Percentiles rank a stretch among this genome's conserved stretches.
Conservation (phyloP, 2,113 vertebrate species). For the Crotalus horridus region DNA sequence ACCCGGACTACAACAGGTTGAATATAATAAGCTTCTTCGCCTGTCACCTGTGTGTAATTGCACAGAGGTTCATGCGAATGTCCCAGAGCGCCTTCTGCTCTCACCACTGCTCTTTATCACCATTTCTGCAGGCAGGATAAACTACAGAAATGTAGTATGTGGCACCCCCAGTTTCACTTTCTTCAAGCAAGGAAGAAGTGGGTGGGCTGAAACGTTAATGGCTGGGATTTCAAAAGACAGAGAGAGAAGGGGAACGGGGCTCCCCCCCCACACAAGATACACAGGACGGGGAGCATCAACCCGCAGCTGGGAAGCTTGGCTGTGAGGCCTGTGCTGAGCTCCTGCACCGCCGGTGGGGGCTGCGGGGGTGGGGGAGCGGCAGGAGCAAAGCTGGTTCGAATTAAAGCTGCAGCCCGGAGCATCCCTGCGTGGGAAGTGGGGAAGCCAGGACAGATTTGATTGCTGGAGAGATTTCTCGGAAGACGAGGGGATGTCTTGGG, state of each 20-base stretch:
- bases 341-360: neutral
- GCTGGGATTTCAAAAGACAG: neutral
- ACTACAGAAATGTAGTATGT: neutral
- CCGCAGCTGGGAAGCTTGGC: neutral
- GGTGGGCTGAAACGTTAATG: neutral
- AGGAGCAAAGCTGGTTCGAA: neutral
- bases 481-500: neutral
- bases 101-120: neutral
- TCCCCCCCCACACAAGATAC: neutral
- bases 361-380: neutral
- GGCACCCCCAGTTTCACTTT: too few relatives aligned
- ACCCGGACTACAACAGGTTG: neutral
- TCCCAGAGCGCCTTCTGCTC: neutral
- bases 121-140: neutral
- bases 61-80: neutral
- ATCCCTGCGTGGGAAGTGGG: neutral
- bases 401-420: neutral
- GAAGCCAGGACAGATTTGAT: neutral
- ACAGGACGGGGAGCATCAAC: fast-evolving
- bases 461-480: neutral
- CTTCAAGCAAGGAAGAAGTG: neutral
- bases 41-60: neutral
- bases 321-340: neutral
- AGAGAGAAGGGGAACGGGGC: neutral
- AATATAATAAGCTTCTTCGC: neutral